Evolutionary conservation across 2,113 vertebrate species (phyloP).

Genomic region (Thymallus thymallus): DNA sequence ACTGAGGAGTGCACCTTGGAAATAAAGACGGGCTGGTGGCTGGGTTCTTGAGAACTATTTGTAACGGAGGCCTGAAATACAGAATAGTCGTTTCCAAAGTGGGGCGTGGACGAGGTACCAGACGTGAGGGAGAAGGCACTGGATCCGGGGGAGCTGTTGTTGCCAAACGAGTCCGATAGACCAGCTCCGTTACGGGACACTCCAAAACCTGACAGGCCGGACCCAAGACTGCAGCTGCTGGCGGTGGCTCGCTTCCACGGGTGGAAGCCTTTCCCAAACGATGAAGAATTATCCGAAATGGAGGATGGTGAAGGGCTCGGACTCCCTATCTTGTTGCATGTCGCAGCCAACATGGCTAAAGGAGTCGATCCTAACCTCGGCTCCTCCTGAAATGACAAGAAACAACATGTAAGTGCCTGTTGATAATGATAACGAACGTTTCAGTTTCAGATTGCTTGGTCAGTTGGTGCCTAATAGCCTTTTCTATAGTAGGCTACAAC

Average conservation of each 20-base stretch:
- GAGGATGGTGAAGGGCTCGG: constrained; percentile 91
- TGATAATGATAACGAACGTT: neutral
- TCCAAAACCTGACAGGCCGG: constrained; percentile 83
- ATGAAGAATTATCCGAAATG: constrained; percentile 88
- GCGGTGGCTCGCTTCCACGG: constrained; percentile 89
- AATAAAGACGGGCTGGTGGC: constrained; percentile 93
- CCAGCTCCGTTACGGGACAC: constrained; percentile 82
- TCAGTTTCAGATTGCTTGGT: too few relatives aligned
- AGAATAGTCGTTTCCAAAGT: constrained; percentile 94
- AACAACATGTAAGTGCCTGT: constrained; percentile 34
- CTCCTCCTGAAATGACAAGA: constrained; percentile 85
- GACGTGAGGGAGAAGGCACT: constrained; percentile 95
- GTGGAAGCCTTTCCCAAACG: constrained; percentile 94
- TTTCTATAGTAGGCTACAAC: neutral
- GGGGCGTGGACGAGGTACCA: constrained; percentile 81
- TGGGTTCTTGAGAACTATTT: constrained; percentile 79
- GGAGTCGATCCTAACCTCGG: constrained; percentile 96
- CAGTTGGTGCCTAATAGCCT: too few relatives aligned
- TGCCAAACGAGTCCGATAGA: constrained; percentile 87
- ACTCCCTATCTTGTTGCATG: constrained; percentile 98
- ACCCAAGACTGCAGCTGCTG: constrained; percentile 88
- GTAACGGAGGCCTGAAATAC: constrained; percentile 88
- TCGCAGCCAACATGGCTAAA: constrained; percentile 97
- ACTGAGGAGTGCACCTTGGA: constrained; percentile 96
- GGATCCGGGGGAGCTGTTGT: constrained; percentile 86